phyloP scores from a whole-genome alignment of 1,140 invertebrate genomes.

The Ceratoteleas bidentatus region DNA sequence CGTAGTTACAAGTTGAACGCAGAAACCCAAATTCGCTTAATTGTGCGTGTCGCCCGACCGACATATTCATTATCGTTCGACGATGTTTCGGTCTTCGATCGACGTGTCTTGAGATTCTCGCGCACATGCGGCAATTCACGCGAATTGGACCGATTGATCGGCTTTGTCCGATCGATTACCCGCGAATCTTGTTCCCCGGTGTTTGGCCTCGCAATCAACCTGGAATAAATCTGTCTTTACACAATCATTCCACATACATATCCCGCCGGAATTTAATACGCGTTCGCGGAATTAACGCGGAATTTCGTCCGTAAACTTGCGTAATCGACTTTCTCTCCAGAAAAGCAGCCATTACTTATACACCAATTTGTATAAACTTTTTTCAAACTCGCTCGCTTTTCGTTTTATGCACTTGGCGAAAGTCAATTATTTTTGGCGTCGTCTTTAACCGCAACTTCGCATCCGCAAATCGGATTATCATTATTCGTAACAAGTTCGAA shows the following conservation, averaged over 20 bases:
- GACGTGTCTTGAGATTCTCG: neutral
- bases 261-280: neutral
- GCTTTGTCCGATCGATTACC: constrained; percentile 4
- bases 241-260: constrained; percentile 16
- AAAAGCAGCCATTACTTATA: too few species aligned
- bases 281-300: neutral
- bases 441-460: constrained; percentile 3
- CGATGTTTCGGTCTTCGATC: neutral
- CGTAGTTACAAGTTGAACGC: neutral
- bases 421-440: too few species aligned
- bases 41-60: neutral
- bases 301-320: neutral
- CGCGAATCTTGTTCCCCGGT: constrained; percentile 13
- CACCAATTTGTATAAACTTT: too few species aligned
- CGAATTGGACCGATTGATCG: constrained; percentile 8
- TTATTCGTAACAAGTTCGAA: constrained; percentile 17
- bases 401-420: too few species aligned
- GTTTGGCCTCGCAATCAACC: constrained; percentile 15
- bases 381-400: too few species aligned
- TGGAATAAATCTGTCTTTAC: constrained; percentile 11
- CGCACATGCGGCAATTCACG: neutral
- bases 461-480: constrained; percentile 23
- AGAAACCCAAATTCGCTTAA: neutral
- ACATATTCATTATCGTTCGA: neutral
- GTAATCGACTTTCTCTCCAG: neutral